Conservation (phyloP, 2,888 invertebrate genomes). For the Dasypogon diadema region DNA sequence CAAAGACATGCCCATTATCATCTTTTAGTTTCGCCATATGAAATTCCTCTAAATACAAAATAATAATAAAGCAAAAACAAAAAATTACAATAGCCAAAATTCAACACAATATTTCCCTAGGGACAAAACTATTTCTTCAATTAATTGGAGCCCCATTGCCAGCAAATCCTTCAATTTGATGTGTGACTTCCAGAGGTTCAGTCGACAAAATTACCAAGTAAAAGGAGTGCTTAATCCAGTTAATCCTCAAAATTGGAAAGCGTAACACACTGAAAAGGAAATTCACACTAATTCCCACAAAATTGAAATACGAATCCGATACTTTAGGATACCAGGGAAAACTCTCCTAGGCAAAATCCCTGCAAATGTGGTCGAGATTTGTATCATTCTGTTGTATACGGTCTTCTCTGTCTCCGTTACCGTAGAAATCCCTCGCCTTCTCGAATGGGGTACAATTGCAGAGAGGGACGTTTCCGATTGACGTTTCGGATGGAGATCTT, state of each 20-base stretch:
- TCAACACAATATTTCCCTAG: neutral
- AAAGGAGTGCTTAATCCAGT: constrained; percentile 48
- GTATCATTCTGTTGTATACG: constrained; percentile 13
- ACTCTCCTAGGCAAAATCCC: constrained; percentile 50
- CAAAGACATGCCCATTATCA: no score
- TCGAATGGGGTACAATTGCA: neutral
- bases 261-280: constrained; percentile 48
- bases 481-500: constrained; percentile 37
- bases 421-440: neutral
- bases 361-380: constrained; percentile 57
- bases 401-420: neutral
- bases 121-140: constrained; percentile 13
- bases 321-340: constrained; percentile 42
- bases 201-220: constrained; percentile 39
- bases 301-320: constrained; percentile 57
- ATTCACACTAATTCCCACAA: constrained; percentile 57
- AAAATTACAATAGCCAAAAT: no score
- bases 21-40: no score
- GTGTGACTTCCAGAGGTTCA: constrained; percentile 16
- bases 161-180: constrained; percentile 42
- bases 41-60: no score
- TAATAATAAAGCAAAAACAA: no score
- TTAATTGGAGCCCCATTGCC: neutral
- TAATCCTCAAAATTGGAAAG: constrained; percentile 51
- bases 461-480: constrained; percentile 14